Base-by-base conservation (phyloP, 2,888 invertebrate genomes). In the Apamea sordens region DNA sequence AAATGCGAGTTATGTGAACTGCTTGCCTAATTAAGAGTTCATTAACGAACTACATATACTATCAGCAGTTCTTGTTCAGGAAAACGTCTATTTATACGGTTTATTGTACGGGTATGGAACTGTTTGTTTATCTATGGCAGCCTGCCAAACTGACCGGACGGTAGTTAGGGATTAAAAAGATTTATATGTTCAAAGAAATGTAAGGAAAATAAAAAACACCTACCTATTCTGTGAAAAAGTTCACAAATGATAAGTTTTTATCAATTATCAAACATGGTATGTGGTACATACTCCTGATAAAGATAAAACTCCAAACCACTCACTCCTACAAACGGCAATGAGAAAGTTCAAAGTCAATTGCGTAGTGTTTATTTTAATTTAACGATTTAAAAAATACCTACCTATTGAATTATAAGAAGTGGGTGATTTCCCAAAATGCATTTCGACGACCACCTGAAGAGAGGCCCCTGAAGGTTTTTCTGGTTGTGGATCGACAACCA, bases 191-290 rank as follows among this genome's bases (percentile, higher is more conserved):
- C 3, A 76, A 41, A 50, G 28, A 36, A 63, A 28, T 69, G 10
- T 18, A 63, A 36, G 10, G 7, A 41, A n/a, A 41, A 24, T 8
- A 59, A 59, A 41, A 36, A 24, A 50, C 3, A 36, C 5, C 8
- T 44, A 18, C 8, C 0, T 44, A 11, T 44, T 53, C 36, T 32
- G 15, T n/a, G 11, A 79, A 69, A 79, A 63, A 63, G 44, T 63
- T 69, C 36, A 56, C 24, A 32, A 64, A 18, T 56, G 63, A 79
- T 65, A 79, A 80, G 18, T 72, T 72, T 64, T 80, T 80, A 79
- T 79, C 73, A 79, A 80, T 72, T 47, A 80, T 73, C 80, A 65
- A 56, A 80, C 36, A 72, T 28, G 71, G 36, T 64, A 41, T 8
- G 36, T 50, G 15, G 73, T 65, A 61, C 8, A 8, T 28, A 63